Evolutionary conservation across 1,140 invertebrate species (phyloP), one percentile per base, ranked within the genome.

Genomic region (Odontomachus brunneus): DNA sequence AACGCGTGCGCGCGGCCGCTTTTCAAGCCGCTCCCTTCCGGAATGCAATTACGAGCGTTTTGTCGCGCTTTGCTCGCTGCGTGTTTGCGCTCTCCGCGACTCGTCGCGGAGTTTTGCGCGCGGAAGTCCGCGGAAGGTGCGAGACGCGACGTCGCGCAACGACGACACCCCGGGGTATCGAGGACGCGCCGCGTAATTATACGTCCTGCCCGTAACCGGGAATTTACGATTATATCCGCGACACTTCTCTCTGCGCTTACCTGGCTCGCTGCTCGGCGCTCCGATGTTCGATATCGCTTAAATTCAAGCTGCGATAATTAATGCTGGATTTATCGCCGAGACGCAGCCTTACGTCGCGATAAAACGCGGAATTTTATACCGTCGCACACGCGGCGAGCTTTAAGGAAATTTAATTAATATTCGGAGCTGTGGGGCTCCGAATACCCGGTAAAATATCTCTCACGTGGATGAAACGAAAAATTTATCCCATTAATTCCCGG

Each of bases 11-110:
- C 74, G 44, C 29, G 67, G 12, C n/a, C 65, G 75, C 85, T 84
- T 84, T 88, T 81, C 85, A 82, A 78, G 65, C 59, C 55, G 82
- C 44, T 80, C 82, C 26, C 82, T 76, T 88, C 85, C 76, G 85
- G 76, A 84, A 88, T 84, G 85, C 71, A 88, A 88, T 88, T 88
- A 84, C 82, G 53, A 73, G n/a, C 80, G 72, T 84, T 88, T 87
- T 73, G 83, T 73, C 75, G 85, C 66, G 53, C 62, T 76, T 69
- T 75, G 26, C 53, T 33, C 49, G 53, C 38, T 29, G 9, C 29
- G 38, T 22, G 67, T 67, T 69, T 66, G 38, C 62, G 49, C 26
- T 29, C 9, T 44, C 38, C 60, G 48, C 67, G 57, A 67, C 87
- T 84, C 71, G 81, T 65, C 73, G 74, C 19, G 48, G 67, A 81